phyloP scores from a whole-genome alignment of 2,113 vertebrate species.

The Silurus glanis region DNA sequence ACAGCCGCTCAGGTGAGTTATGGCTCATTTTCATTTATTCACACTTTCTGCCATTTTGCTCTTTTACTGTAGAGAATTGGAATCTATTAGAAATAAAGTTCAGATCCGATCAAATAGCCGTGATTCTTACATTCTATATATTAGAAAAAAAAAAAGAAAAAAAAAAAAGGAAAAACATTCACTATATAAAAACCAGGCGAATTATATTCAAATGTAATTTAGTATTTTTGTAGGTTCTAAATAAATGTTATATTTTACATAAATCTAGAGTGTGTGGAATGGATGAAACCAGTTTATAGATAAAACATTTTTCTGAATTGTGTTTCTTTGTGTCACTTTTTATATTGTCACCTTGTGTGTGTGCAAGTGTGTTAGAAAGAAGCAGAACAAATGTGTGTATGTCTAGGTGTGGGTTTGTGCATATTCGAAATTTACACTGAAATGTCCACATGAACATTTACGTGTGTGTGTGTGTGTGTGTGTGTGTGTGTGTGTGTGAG shows the following conservation, averaged over 20 bases:
- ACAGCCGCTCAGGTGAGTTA: slow-evolving; percentile 33
- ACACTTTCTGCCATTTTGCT: neutral
- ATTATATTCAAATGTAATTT: too few species aligned
- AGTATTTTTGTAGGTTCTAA: neutral
- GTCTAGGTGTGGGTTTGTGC: neutral
- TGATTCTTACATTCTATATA: neutral
- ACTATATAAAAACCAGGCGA: too few species aligned
- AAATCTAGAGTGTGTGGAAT: neutral
- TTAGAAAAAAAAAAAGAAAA: neutral
- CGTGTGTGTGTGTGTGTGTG: slow-evolving; percentile 22
- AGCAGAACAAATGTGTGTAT: neutral
- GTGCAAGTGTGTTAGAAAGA: neutral
- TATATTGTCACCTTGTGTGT: neutral
- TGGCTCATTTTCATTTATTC: slow-evolving; percentile 14
- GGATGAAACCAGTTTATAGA: neutral
- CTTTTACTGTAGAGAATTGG: neutral
- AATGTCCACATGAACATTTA: neutral
- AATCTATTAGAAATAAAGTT: neutral
- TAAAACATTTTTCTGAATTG: neutral
- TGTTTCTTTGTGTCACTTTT: neutral
- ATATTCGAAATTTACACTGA: neutral
- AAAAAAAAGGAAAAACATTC: too few species aligned
- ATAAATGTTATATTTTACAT: neutral
- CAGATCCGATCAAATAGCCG: neutral
- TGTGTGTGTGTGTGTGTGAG: slow-evolving; percentile 64